Base-by-base conservation (phyloP, 92 coral and sea anemone genomes). In the Palythoa heliodiscus region DNA sequence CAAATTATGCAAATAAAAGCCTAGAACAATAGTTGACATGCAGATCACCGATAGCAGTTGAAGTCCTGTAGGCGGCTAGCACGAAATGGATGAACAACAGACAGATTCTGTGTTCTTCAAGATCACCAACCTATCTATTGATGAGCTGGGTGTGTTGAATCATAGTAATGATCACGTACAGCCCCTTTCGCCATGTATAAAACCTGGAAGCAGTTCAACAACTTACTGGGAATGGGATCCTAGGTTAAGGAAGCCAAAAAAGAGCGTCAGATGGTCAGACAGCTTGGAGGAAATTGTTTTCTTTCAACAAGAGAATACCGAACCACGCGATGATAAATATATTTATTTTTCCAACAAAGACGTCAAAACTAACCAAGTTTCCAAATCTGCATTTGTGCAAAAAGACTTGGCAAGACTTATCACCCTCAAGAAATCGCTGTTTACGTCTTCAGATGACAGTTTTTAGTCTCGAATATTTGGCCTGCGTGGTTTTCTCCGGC, bases 391-490 rank as follows among this genome's bases (percentile, higher is more conserved):
- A 58, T 15, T 58, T 5, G 54, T 72, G 38, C 76, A 72, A 48
- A 72, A 43, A 50, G 76, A 72, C 53, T 72, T 72, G 7, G 76
- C 38, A n/a, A 72, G 54, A 17, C 53, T 72, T 3, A 16, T 72
- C 15, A 72, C 17, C 11, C 52, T 72, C 14, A 72, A 43, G 53
- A 72, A 72, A 16, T 39, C 76, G 15, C 24, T 72, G 13, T 72
- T 72, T 72, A 72, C 55, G 76, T 72, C 76, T 39, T 72, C 55
- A 72, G 38, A 72, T 35, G 55, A 72, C 19, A 72, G 54, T 39
- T 72, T 72, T 40, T 10, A 43, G 76, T 70, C 35, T 38, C 29
- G 52, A 70, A 70, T 38, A 17, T 29, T 35, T 0, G 35, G 7
- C 50, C 2, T 70, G 50, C 64, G 19, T 2, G 64, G 4, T 58